Evolutionary conservation across 2,797 vertebrate genomes (phyloP), one percentile per base, ranked within the genome.

Genomic region (Yasuhikotakia modesta): DNA sequence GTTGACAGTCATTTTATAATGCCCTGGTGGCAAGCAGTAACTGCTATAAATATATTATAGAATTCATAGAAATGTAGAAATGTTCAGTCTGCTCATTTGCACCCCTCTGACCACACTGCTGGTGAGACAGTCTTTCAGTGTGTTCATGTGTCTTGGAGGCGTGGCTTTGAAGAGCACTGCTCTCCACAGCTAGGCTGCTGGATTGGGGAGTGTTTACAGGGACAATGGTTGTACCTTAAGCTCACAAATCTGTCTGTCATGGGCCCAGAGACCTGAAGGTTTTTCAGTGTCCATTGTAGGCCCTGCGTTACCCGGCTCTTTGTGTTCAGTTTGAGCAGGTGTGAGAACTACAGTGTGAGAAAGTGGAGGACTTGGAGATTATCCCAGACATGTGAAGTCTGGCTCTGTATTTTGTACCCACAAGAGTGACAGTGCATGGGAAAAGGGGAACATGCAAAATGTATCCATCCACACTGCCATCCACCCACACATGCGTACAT

Each of bases 331-430:
- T 65, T 61, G 46, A 16, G 43, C 69, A 72, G 73, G 69, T 84
- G 65, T 73, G 69, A 73, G 13, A 81, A 79, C 76, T 50, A 55
- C 21, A 46, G 69, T 46, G 35, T 82, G 80, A 82, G 60, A 79
- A 73, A 72, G 65, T 74, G 64, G 61, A 46, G 52, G 73, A 22
- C 63, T 72, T 74, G 76, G 74, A 79, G 19, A 70, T 53, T n/a
- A 61, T 81, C 76, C 80, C 70, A 71, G 70, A 71, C 55, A 58
- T 57, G 22, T 69, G 66, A n/a, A 27, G 52, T 71, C 60, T 68
- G 67, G 58, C 50, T 39, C 5, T 68, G 60, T 17, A n/a, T 58
- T 75, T 14, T 50, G 17, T 71, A 63, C 65, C 58, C 67, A 35
- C 35, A 70, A 65, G 50, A 32, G 50, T 67, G 69, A 67, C 12